Base-by-base conservation (phyloP, 2,888 invertebrate species). In the Neoaliturus tenellus region DNA sequence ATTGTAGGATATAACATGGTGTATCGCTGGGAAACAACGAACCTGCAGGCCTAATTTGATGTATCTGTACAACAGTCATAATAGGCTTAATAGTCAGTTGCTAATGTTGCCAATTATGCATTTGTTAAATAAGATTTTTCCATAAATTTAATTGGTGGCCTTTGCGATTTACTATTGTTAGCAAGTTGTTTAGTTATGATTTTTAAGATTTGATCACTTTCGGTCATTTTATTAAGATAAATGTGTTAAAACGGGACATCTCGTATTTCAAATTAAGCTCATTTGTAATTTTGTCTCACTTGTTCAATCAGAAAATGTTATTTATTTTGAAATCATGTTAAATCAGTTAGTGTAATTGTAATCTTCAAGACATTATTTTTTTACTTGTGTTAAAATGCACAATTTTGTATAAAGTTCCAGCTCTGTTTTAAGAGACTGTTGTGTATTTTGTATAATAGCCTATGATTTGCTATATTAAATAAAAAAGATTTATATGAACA, bases 151-250 rank as follows among this genome's bases (percentile, higher is more conserved):
- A 84, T 78, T 84, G 81, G 84, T 81, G 81, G 78, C 84, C 82
- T 84, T 84, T 78, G 84, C 84, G 75, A 84, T 82, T 81, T 44
- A 82, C 84, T 84, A 67, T 84, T 84, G 41, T 14, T 69, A n/a
- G 4, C 5, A 33, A 14, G 67, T 6, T 39, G 23, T 67, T 39
- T 3, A 12, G 31, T 28, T n/a, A 28, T 62, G 62, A 28, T 62
- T 28, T 62, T 3, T 51, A 35, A 44, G 44, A 14, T 44, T 44
- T 14, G 17, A 12, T 2, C 17, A 14, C 1, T 44, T 14, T 3
- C 17, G 12, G 44, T 12, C 17, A 44, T 14, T 44, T 44, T 17
- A 44, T 3, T 44, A 14, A 14, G 4, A 44, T 44, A 14, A 8
- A 44, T 2, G 4, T 44, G 2, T 8, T 14, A 44, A 44, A 44